A percentile compares a stretch with the other conserved stretches of the same genome.
Conservation (phyloP, 2,888 invertebrate genomes). For the Chrysolina haemoptera region DNA sequence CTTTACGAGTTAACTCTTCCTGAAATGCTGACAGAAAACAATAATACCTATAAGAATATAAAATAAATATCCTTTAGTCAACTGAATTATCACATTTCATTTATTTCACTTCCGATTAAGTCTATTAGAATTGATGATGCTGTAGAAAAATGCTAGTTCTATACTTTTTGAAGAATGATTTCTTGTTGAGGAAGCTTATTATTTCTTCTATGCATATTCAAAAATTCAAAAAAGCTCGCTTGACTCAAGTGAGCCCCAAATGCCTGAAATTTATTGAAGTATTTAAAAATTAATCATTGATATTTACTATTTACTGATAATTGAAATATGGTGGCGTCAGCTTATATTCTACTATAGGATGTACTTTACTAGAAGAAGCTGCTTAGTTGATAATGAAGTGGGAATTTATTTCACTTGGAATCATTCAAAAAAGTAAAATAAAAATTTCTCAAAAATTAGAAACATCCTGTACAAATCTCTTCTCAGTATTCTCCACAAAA, state of each 20-base stretch:
- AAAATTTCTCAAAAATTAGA: not conserved
- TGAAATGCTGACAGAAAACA: too few relatives aligned
- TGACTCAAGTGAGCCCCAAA: not conserved
- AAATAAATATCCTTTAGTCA: too few relatives aligned
- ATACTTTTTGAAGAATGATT: too few relatives aligned
- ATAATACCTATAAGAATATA: too few relatives aligned
- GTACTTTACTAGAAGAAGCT: not conserved
- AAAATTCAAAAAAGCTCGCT: not conserved
- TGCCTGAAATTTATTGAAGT: not conserved
- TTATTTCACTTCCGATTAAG: too few relatives aligned
- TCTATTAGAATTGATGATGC: too few relatives aligned
- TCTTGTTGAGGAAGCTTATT: too few relatives aligned
- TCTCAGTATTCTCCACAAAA: constrained; percentile 33
- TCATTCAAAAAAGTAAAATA: not conserved
- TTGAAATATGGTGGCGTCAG: not conserved
- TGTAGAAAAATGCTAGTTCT: too few relatives aligned
- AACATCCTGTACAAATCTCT: constrained; percentile 6
- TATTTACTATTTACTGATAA: not conserved
- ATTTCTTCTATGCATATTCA: too few relatives aligned
- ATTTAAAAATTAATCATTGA: not conserved
- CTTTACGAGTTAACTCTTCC: too few relatives aligned
- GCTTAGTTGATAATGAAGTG: not conserved
- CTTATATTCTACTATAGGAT: not conserved
- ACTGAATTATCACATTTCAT: too few relatives aligned
- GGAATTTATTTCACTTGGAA: not conserved